Base-by-base conservation (phyloP, 2,888 invertebrate species). In the Drosophila siamana region DNA sequence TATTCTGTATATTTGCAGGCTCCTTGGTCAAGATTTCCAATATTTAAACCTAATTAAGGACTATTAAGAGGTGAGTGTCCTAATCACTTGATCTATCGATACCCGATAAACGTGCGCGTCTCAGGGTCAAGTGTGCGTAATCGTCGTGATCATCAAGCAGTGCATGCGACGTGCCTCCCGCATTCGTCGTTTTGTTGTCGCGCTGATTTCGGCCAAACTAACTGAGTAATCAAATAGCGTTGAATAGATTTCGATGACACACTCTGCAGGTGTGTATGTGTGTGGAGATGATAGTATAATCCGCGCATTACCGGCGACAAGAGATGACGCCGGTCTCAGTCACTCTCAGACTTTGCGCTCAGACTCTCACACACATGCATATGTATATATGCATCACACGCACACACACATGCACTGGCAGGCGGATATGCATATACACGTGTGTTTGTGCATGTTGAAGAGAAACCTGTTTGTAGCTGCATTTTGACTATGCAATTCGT, bases 31-130 rank as follows among this genome's bases (percentile, higher is more conserved):
- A 74, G 68, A 71, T 67, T 63, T 71, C 24, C 46, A 70, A 61
- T 15, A 69, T n/a, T n/a, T n/a, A 33, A 66, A 71, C 76, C 72
- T 82, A 80, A 69, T 84, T 82, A 84, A 84, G 80, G 74, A 82
- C 80, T 78, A 78, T 78, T 65, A 83, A 83, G 86, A 86, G 84
- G 84, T 86, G 46, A 84, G 86, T 77, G 38, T 4, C n/a, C 2
- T 33, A 22, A 50, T 24, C 8, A 3, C 9, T 9, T 4, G 4
- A 47, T 16, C 19, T 7, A 16, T 40, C 19, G 36, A 48, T 47
- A 46, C 50, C 44, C 28, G 40, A 56, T 50, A 51, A 24, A 28
- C 28, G 7, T 6, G 36, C 15, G 7, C 22, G n/a, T 26, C 13
- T 24, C 33, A 50, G 26, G 38, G n/a, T 26, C 43, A 36, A 63